phyloP scores from a whole-genome alignment of 30 jellyfish, hydroid and myxozoan species.

The Aurelia aurita region DNA sequence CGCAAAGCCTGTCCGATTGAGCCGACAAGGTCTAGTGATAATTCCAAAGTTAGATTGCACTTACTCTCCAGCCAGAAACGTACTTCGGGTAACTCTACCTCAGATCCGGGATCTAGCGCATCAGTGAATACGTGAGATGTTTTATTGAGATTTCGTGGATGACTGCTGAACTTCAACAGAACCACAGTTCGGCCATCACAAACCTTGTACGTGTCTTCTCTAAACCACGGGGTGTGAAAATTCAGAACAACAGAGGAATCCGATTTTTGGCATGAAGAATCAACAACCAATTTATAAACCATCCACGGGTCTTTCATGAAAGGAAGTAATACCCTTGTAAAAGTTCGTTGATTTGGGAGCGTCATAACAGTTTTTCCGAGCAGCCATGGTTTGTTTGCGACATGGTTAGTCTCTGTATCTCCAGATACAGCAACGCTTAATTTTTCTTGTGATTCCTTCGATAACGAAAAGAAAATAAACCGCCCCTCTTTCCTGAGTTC shows the following conservation, averaged over 20 bases:
- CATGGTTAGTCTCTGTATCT: neutral
- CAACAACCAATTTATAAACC: conserved; percentile 14
- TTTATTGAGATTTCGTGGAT: neutral
- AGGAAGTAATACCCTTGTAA: conserved; percentile 31
- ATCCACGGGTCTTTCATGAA: conserved; percentile 65
- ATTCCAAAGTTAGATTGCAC: conserved; percentile 28
- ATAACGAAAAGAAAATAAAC: neutral
- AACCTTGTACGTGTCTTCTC: conserved; percentile 35
- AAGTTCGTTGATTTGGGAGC: conserved; percentile 6
- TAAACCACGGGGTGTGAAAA: conserved; percentile 67
- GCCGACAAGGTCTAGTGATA: conserved; percentile 14
- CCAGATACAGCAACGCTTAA: neutral
- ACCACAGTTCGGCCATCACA: neutral
- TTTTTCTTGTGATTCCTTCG: conserved; percentile 7
- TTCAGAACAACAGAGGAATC: conserved; percentile 18
- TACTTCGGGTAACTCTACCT: conserved; percentile 8
- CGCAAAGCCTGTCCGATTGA: conserved; percentile 34
- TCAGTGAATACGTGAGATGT: no score
- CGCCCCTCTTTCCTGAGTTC: neutral
- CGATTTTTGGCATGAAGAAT: conserved; percentile 6
- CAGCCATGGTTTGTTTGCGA: neutral
- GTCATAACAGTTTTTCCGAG: neutral
- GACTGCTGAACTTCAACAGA: neutral
- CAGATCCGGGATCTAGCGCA: neutral
- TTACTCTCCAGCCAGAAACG: conserved; percentile 35